Evolutionary conservation across 2,113 vertebrate species (phyloP), one percentile per base, ranked within the genome.

Genomic region (Etia nguti): DNA sequence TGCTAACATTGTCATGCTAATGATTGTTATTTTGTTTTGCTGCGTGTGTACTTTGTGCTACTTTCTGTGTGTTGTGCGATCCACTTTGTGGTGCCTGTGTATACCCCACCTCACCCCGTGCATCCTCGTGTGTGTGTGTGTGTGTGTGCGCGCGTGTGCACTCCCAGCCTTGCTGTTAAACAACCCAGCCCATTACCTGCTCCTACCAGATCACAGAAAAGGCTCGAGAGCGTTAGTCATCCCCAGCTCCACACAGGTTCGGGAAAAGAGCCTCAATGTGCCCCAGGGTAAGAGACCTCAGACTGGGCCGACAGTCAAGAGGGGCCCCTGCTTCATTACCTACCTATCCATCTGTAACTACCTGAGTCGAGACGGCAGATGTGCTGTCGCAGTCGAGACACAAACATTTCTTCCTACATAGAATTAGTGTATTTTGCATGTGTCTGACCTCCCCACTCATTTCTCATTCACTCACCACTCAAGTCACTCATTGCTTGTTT

Each of bases 111-210:
- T 89, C 56, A 34, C 90, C 59, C 38, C 60, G n/a, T 90, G 50
- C 77, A 79, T 85, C 50, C 87, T 84, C 89, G 81, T 92, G 83
- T 83, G 81, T 93, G 90, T 93, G 4, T 89, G 59, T 50, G 9
- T 92, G 79, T 87, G 16, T 93, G 88, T 94, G 79, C 86, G 79
- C 90, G 79, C 80, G 80, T 92, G 91, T 93, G 90, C 46, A 89
- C 90, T 89, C 96, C 94, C 96, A 96, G 97, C 97, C 96, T 95
- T 98, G 96, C 98, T 98, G 96, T 97, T 98, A 97, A 98, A 97
- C 98, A 98, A 97, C 96, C 98, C 98, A 83, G 97, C 97, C 96
- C 98, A 98, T 97, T 97, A 97, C 93, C 96, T 98, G 95, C 97
- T 98, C 93, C 97, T 98, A 96, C 97, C 97, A 96, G 97, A 96